Evolutionary conservation across 2,888 invertebrate genomes (phyloP), one percentile per base, ranked within the genome.

Genomic region (Trachelus stipa): DNA sequence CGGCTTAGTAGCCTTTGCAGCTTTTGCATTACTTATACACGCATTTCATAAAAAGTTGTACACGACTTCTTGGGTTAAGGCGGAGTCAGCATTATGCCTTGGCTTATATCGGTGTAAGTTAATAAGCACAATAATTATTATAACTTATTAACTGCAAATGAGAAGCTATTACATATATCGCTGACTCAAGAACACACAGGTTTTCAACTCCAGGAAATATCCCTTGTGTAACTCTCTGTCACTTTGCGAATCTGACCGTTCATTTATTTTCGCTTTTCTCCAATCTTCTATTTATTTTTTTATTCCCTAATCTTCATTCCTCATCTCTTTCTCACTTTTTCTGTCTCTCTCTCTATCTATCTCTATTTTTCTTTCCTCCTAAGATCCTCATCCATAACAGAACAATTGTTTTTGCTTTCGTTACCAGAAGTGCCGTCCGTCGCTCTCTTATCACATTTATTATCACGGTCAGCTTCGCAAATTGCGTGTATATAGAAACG

Each of bases 1-100:
- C 82, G 85, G 85, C 86, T 85, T 81, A 83, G 82, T 86, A 87
- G 86, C 83, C 85, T 86, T 82, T 84, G 86, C 84, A 85, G 87
- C 87, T 89, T 90, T 89, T 34, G 85, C 87, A 89, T 87, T 84
- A 87, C 86, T 82, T 85, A 85, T 85, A 87, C 85, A 85, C 83
- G 84, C 85, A 86, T 84, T 85, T 79, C 82, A 82, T 81, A 80
- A 82, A 84, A 85, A 84, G 81, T 82, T 79, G 80, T 84, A 81
- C 76, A 83, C 83, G 81, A 83, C 56, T 84, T 85, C 56, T 84
- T 85, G 84, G 86, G 86, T 84, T 81, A 83, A 85, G 82, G 78
- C 76, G 73, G 78, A 82, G 82, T 56, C 56, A 56, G 56, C 56
- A 15, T 56, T 56, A 56, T 56, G 56, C 56, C 23, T 56, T 56